Base-by-base conservation (phyloP, 64 coral and sea anemone genomes). In the Catalaphyllia jardinei region DNA sequence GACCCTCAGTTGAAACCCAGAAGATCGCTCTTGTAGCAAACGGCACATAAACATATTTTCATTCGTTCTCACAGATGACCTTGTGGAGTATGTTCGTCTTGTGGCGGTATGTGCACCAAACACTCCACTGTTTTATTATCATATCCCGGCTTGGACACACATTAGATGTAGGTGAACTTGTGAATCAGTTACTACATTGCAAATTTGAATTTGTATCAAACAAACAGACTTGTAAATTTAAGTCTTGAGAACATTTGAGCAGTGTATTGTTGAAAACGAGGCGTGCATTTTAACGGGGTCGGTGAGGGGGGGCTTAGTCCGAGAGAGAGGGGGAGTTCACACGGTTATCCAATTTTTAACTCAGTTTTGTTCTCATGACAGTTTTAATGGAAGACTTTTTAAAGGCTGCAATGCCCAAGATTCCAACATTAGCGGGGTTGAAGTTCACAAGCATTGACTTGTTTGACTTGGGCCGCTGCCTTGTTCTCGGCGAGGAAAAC, bases 321-420 rank as follows among this genome's bases (percentile, higher is more conserved):
- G 38, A 39, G 38, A 39, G 38, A 39, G 38, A 39, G 38, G 38
- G 38, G 38, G 38, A 39, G 38, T 2, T 55, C 13, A 55, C 9
- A 10, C 64, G 27, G 64, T 67, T 24, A 67, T n/a, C 64, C 9
- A n/a, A 67, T 18, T 39, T 19, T 42, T 54, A 55, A 52, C 76
- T 76, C 29, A 1, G 54, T 80, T 29, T 72, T 75, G 18, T 57
- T 76, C 22, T 49, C 15, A 7, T 79, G 33, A n/a, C 60, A 94
- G 93, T 94, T 81, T 79, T 29, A 17, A 86, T 94, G 88, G 93
- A 94, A 79, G 88, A 90, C 31, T 80, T 94, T 31, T 6, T 94
- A 12, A 75, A 64, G 10, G 93, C 93, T 52, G 82, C 88, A 15
- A 67, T 62, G 16, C 65, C 57, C 27, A 91, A 79, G 74, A 60